phyloP scores from a whole-genome alignment of 2,113 vertebrate species.

The Taurulus bubalis region DNA sequence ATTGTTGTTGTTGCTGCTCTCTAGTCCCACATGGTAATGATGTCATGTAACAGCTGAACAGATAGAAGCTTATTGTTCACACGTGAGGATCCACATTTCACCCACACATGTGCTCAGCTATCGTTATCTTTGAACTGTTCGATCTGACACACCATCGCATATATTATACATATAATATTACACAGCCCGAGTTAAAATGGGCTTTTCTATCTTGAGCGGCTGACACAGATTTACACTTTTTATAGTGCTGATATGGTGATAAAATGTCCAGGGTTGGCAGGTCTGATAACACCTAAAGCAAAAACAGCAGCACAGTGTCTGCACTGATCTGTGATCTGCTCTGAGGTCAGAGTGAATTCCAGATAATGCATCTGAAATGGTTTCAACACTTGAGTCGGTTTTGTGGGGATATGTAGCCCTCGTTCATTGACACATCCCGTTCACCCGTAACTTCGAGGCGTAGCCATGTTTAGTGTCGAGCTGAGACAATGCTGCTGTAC shows the following conservation, averaged over 20 bases:
- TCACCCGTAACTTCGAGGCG: neutral
- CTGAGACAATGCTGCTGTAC: constrained; percentile 5
- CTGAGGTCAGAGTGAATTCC: constrained; percentile 21
- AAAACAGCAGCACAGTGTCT: constrained; percentile 17
- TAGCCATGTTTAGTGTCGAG: constrained; percentile 30
- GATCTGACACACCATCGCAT: neutral
- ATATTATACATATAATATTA: neutral
- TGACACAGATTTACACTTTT: neutral
- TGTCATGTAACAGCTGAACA: neutral
- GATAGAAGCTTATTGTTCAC: neutral
- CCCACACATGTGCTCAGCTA: neutral
- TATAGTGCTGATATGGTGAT: constrained; percentile 47
- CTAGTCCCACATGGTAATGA: neutral
- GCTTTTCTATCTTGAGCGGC: neutral
- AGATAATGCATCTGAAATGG: neutral
- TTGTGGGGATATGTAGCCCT: constrained; percentile 22
- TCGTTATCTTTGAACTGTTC: neutral
- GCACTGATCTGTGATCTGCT: neutral
- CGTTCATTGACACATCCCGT: neutral
- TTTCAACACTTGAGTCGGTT: constrained; percentile 22
- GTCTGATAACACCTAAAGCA: constrained; percentile 34
- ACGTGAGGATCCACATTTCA: neutral
- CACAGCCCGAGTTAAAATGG: neutral
- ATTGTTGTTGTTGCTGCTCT: neutral
- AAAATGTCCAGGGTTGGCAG: constrained; percentile 73